phyloP scores from a whole-genome alignment of 2,113 vertebrate genomes.

The Xiphophorus hellerii region DNA sequence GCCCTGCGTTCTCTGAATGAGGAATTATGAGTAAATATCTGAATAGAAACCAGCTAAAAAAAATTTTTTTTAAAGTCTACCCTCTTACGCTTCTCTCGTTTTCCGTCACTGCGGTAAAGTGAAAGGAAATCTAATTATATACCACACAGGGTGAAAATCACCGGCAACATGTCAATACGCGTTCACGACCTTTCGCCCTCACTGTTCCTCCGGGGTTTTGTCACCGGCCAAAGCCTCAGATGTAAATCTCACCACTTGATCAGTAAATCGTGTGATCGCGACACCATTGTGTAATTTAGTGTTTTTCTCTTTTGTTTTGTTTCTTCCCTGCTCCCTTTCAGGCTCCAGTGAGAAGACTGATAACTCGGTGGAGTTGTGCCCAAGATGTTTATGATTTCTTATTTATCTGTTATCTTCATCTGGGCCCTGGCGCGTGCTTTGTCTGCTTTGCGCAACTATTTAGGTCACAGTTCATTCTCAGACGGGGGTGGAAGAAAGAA shows the following conservation, averaged over 20 bases:
- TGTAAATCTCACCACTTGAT: background rate
- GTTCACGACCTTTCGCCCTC: background rate
- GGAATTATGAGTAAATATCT: background rate
- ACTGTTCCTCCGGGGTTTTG: background rate
- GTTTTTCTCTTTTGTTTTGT: conserved; percentile 27
- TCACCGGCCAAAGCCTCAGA: background rate
- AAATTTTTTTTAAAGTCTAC: background rate
- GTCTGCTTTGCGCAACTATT: conserved; percentile 70
- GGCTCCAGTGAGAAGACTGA: conserved; percentile 70
- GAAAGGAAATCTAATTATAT: background rate
- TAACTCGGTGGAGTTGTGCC: conserved; percentile 50
- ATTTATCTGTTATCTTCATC: conserved; percentile 73
- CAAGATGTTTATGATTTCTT: conserved; percentile 79
- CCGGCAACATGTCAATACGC: background rate
- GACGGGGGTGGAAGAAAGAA: background rate
- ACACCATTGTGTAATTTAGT: conserved; percentile 33
- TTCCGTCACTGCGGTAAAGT: background rate
- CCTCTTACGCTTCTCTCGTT: background rate
- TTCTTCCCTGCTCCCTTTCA: conserved; percentile 67
- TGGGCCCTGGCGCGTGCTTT: conserved; percentile 61
- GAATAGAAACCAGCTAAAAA: background rate
- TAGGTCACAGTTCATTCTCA: conserved; percentile 61
- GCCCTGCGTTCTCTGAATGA: too few species aligned
- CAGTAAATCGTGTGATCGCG: conserved; percentile 31
- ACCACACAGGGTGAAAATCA: background rate